Evolutionary conservation across 2,113 vertebrate genomes (phyloP), one percentile per base, ranked within the genome.

Genomic region (Channa maculata): DNA sequence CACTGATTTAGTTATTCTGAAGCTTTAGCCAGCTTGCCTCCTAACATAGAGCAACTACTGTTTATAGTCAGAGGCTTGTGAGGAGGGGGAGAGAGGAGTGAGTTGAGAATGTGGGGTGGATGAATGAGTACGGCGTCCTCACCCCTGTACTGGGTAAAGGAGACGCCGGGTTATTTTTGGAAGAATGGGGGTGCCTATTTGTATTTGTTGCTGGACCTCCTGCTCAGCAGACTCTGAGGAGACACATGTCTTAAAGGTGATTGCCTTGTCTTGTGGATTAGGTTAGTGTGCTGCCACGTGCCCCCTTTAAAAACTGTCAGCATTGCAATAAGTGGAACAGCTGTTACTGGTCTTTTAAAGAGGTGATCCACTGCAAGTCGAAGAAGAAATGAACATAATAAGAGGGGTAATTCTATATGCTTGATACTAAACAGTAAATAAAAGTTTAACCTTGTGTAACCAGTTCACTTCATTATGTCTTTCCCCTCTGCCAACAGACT

Each of bases 91-190:
- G 13, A 12, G 60, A 71, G 71, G 53, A 60, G 71, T 37, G 65
- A 71, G 79, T 45, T 80, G 76, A 74, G 84, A 87, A 88, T 88
- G 82, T 43, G 81, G 80, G 89, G 82, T 73, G 77, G 80, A 80
- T 61, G 58, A 57, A 64, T 74, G 68, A 62, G 79, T 46, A 64
- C 46, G 2, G 34, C 37, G 38, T 69, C 79, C 75, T 48, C 52
- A 8, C 83, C 84, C 78, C 65, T 66, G 71, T 39, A 15, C 41
- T 8, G 51, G 62, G 54, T 72, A 71, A 61, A 44, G 69, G 82
- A 87, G 86, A 84, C 57, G 45, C 50, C 50, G 48, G 83, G 81
- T 87, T 93, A 93, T 93, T 89, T 92, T 93, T 82, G 68, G 91
- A 82, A 68, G 24, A 53, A 65, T n/a, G 39, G 50, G 73, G 84